Percentiles rank a stretch among this genome's conserved stretches.
Conservation (phyloP, 2,797 vertebrate species). For the Halcyon badia region DNA sequence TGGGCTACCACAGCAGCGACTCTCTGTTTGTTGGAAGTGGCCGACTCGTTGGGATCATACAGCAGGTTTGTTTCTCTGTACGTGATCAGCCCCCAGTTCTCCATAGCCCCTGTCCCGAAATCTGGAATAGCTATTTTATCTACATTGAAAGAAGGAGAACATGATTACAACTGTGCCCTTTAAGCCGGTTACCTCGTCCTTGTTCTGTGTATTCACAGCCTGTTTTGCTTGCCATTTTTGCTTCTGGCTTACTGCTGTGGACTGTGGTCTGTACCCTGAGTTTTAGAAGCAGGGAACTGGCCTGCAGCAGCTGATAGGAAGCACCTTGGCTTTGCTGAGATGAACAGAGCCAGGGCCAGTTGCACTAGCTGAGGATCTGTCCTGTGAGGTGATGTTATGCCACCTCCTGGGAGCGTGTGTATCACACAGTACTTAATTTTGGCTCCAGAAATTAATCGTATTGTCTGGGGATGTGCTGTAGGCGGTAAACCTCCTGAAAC, state of each 20-base stretch:
- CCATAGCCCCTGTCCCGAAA: conserved; percentile 98
- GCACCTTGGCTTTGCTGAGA: not conserved
- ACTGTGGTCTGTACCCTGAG: not conserved
- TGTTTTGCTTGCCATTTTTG: not conserved
- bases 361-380: not conserved
- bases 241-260: not conserved
- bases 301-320: not conserved
- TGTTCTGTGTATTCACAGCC: not conserved
- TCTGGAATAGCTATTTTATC: conserved; percentile 98
- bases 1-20: conserved; percentile 93
- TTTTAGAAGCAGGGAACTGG: not conserved
- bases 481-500: conserved; percentile 27
- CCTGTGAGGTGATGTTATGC: not conserved
- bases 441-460: conserved; percentile 2
- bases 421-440: not conserved
- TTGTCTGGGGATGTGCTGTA: conserved; percentile 19
- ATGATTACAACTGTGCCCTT: not conserved
- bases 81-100: conserved; percentile 98
- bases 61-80: conserved; percentile 95
- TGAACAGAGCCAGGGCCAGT: not conserved
- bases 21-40: conserved; percentile 90
- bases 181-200: not conserved
- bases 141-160: conserved; percentile 67
- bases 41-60: conserved; percentile 88
- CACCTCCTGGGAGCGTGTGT: rapidly evolving